Base-by-base conservation (phyloP, 2,888 invertebrate species). In the Tetropium fuscum region DNA sequence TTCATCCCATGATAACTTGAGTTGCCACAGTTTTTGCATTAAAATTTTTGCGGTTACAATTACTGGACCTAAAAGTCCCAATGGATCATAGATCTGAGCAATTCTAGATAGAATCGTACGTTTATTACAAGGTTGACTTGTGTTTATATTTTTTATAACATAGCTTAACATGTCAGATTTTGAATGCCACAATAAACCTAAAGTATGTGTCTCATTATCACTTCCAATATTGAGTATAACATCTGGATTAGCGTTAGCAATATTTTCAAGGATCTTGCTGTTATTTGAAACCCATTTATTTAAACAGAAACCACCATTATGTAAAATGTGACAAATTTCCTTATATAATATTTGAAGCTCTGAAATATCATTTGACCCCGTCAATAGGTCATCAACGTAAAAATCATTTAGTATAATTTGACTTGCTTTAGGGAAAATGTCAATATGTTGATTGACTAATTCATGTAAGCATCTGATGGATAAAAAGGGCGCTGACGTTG, bases 121-220 rank as follows among this genome's bases (percentile, higher is more conserved):
- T 47, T 47, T 47, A 16, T 15, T 30, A 20, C 2, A 20, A 15
- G 34, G 5, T 34, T 11, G 1, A 19, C 10, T 32, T 13, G 18
- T 8, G n/a, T 34, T 5, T 6, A 47, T 7, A 11, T 32, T 13
- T 10, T 7, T 7, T 13, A 47, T 34, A 13, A 11, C 1, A 8
- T 47, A 47, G 20, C 34, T 47, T 13, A 47, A 27, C 1, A 20
- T 13, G 8, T 47, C 47, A 6, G 34, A 19, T 7, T 27, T 32
- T 3, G 47, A 47, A 20, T 47, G 32, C 34, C 47, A 47, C 13
- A 47, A 34, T 34, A 34, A 32, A 0, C 34, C 47, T 20, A 47
- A 20, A 11, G 47, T 34, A 34, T 47, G 19, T 7, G 34, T 34
- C 11, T 47, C 34, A 20, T 47, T 34, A 3, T 47, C 16, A 2